A percentile compares a stretch with the other conserved stretches of the same genome.
Conservation (phyloP, 2,888 invertebrate genomes). For the Melipona beecheii region DNA sequence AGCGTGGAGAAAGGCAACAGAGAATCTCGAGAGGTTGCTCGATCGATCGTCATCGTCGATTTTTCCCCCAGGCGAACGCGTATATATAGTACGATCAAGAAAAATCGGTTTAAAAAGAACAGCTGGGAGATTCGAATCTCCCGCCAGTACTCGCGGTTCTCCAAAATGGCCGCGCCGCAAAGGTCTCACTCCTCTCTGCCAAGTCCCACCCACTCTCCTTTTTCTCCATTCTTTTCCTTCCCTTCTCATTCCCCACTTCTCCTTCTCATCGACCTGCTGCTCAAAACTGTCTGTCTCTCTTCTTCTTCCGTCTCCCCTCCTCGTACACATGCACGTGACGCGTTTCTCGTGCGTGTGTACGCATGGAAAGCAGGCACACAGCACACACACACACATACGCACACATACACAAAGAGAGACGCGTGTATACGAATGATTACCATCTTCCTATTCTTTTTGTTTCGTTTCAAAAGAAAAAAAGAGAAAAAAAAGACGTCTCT, state of each 20-base stretch:
- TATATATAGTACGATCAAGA: slow-evolving; percentile 15
- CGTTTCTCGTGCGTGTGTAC: slow-evolving; percentile 38
- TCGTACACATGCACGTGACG: slow-evolving; percentile 24
- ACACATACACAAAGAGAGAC: neutral
- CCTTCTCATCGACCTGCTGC: slow-evolving; percentile 15
- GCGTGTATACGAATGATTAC: neutral
- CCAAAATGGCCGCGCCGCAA: slow-evolving; percentile 78
- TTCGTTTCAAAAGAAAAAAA: neutral
- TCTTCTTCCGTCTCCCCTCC: neutral
- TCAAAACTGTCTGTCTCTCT: slow-evolving; percentile 10
- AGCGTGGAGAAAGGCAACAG: neutral
- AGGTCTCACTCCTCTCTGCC: slow-evolving; percentile 44
- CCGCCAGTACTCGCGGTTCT: slow-evolving; percentile 75
- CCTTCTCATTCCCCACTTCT: slow-evolving; percentile 7
- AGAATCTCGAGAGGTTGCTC: neutral
- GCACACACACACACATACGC: neutral
- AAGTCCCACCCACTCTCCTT: slow-evolving; percentile 55
- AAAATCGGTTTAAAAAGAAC: slow-evolving; percentile 10
- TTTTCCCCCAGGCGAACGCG: slow-evolving; percentile 27
- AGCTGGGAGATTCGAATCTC: slow-evolving; percentile 71
- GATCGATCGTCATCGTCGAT: neutral
- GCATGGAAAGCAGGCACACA: slow-evolving; percentile 16
- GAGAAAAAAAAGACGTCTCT: slow-evolving; percentile 5
- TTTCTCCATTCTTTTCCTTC: slow-evolving; percentile 8
- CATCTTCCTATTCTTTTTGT: neutral